Evolutionary conservation across 2,113 vertebrate species (phyloP).

Genomic region (Pao palembangensis): DNA sequence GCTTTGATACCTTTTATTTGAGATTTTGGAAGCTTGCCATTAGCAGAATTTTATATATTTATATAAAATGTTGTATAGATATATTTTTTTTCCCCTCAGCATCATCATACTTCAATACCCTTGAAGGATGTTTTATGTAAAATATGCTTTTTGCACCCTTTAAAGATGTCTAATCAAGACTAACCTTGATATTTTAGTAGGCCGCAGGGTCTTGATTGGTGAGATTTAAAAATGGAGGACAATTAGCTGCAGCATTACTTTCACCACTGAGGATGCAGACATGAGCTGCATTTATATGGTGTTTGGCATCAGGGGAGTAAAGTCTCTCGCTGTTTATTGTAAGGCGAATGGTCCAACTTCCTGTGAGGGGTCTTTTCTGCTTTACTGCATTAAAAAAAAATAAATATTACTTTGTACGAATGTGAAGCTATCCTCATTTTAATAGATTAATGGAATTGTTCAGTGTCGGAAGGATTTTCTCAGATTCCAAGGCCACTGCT

Average conservation of each 20-base stretch:
- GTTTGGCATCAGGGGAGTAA: not conserved
- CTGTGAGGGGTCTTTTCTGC: not conserved
- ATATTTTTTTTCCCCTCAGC: slow-evolving; percentile 22
- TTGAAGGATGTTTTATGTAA: slow-evolving; percentile 72
- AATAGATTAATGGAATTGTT: not conserved
- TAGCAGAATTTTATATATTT: slow-evolving; percentile 51
- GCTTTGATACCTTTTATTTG: slow-evolving; percentile 61
- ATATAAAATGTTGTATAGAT: slow-evolving; percentile 7
- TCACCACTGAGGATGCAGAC: slow-evolving; percentile 36
- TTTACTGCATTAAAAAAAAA: not conserved
- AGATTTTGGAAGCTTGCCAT: slow-evolving; percentile 66
- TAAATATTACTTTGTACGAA: not conserved
- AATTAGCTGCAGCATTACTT: slow-evolving; percentile 54
- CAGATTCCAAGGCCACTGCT: not conserved
- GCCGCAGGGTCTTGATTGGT: slow-evolving; percentile 62
- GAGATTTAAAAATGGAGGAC: slow-evolving; percentile 65
- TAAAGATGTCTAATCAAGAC: slow-evolving; percentile 72
- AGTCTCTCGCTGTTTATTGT: not conserved
- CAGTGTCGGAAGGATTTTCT: not conserved
- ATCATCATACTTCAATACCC: slow-evolving; percentile 52
- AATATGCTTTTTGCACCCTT: slow-evolving; percentile 68
- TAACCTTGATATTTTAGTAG: slow-evolving; percentile 74
- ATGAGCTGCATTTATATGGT: too few relatives aligned
- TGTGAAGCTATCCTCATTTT: not conserved
- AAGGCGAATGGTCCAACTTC: not conserved